A percentile compares a stretch with the other conserved stretches of the same genome.
Evolutionary conservation across 2,797 vertebrate species (phyloP).

Genomic region (Spea hammondii): DNA sequence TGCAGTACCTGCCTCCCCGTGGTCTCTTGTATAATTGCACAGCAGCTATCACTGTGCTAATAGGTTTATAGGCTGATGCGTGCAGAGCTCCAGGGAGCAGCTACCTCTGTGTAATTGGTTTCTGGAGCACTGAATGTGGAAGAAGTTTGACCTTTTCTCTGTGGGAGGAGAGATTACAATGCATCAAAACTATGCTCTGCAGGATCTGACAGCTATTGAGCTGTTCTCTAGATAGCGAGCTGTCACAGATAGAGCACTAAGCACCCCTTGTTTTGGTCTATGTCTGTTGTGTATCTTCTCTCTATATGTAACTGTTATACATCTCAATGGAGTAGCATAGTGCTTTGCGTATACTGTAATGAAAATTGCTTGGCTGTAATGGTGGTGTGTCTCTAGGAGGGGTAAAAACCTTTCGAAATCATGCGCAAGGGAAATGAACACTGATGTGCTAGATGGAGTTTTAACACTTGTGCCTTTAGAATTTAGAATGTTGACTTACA

Average conservation of each 20-base stretch:
- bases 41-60: slow-evolving; percentile 71
- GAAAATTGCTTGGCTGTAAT: no score
- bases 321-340: no score
- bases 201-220: slow-evolving; percentile 23
- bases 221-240: slow-evolving; percentile 5
- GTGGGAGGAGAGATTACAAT: slow-evolving; percentile 38
- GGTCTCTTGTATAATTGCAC: slow-evolving; percentile 20
- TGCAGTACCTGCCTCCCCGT: slow-evolving; percentile 23
- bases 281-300: not conserved
- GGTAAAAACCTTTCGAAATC: no score
- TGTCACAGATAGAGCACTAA: not conserved
- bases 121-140: slow-evolving; percentile 57
- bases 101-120: slow-evolving; percentile 77
- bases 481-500: no score
- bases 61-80: slow-evolving; percentile 57
- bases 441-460: no score
- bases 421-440: no score
- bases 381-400: no score
- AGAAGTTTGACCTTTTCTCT: slow-evolving; percentile 25
- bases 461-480: no score
- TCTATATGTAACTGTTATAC: no score
- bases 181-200: slow-evolving; percentile 19
- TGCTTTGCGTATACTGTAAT: no score
- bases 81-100: slow-evolving; percentile 66
- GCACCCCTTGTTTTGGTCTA: not conserved